phyloP scores from a whole-genome alignment of 2,113 vertebrate species.

The Xenotilapia longispinis region DNA sequence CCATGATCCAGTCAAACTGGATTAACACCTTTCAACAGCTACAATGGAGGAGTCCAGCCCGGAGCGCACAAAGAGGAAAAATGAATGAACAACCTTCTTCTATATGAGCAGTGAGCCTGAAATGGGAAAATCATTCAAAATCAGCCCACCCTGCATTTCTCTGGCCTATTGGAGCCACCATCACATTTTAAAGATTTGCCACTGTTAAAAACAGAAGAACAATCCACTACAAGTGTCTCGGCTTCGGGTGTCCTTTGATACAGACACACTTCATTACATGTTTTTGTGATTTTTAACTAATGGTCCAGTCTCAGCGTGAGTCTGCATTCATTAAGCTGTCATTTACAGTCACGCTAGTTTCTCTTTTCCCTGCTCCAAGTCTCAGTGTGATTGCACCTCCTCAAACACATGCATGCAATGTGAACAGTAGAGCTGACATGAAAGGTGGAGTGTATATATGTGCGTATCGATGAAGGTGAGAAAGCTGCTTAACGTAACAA shows the following conservation, averaged over 20 bases:
- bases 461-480: background rate
- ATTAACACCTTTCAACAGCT: background rate
- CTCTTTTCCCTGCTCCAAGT: background rate
- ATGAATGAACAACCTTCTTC: background rate
- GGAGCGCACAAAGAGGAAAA: background rate
- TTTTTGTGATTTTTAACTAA: background rate
- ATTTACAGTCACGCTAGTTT: background rate
- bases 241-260: background rate
- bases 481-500: background rate
- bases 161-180: background rate
- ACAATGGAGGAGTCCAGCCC: background rate
- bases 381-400: background rate
- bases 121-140: background rate
- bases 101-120: background rate
- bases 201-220: background rate
- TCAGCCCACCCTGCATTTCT: background rate
- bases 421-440: background rate
- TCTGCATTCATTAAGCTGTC: background rate
- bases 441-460: background rate
- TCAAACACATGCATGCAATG: background rate
- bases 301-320: background rate
- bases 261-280: background rate
- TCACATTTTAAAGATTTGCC: background rate
- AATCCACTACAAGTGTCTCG: background rate
- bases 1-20: constrained; percentile 18